Percentiles rank a stretch among this genome's conserved stretches.
Conservation (phyloP, 2,888 invertebrate genomes). For the Phortica okadai region DNA sequence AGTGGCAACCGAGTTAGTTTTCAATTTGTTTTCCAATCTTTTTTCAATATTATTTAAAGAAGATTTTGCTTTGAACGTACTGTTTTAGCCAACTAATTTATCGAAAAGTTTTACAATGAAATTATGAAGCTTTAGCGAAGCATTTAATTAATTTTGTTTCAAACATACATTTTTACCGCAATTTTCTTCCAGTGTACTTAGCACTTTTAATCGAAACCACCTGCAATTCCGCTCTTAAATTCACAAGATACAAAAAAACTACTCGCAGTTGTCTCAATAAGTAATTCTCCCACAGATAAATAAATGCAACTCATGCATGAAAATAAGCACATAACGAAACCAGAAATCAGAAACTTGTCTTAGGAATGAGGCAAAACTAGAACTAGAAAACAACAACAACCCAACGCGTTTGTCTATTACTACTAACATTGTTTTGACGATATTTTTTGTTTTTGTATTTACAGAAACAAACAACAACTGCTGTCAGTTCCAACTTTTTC, state of each 20-base stretch:
- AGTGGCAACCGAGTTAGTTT: not conserved
- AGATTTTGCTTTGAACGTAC: too few relatives aligned
- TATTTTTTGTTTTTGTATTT: not conserved
- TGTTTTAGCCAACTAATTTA: too few relatives aligned
- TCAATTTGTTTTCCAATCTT: not conserved
- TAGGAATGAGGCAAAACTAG: not conserved
- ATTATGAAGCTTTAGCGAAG: not conserved
- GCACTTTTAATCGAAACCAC: not conserved
- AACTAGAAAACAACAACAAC: not conserved
- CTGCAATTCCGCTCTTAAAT: not conserved
- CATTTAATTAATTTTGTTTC: not conserved
- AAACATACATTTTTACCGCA: not conserved
- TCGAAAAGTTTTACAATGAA: too few relatives aligned
- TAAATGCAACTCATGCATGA: not conserved
- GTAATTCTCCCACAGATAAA: not conserved
- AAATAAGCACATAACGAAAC: not conserved
- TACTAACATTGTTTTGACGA: not conserved
- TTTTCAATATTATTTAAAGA: too few relatives aligned
- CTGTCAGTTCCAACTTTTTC: not conserved
- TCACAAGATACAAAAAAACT: not conserved
- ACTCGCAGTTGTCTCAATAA: not conserved
- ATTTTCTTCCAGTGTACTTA: not conserved
- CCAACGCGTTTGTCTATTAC: not conserved
- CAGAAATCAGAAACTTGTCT: not conserved
- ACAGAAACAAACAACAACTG: not conserved